Conservation (phyloP, 2,797 vertebrate genomes). For the Micrastur ruficollis region DNA sequence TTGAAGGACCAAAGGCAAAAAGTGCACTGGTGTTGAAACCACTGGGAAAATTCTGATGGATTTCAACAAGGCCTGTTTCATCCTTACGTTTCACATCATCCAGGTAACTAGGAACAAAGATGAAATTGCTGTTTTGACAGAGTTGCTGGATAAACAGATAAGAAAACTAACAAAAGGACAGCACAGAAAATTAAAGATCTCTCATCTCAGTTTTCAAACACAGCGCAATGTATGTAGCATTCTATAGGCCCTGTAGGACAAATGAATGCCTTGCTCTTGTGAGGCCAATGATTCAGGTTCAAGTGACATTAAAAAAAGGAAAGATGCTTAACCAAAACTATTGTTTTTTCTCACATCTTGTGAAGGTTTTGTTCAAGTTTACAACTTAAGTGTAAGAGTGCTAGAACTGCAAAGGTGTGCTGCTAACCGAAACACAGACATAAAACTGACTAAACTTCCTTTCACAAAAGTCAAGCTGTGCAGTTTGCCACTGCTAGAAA, state of each 20-base stretch:
- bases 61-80: not conserved
- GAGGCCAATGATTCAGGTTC: not conserved
- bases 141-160: not conserved
- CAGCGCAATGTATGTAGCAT: accelerated
- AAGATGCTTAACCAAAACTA: not conserved
- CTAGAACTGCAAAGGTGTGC: not conserved
- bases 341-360: not conserved
- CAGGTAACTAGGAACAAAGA: not conserved
- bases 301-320: not conserved
- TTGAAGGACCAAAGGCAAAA: not conserved
- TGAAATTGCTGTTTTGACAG: not conserved
- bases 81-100: not conserved
- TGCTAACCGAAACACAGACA: not conserved
- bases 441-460: not conserved
- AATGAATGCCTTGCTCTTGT: not conserved
- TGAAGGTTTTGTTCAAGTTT: not conserved
- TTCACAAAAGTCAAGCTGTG: not conserved
- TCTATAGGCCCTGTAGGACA: not conserved
- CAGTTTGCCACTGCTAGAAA: not conserved
- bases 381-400: not conserved
- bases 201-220: not conserved
- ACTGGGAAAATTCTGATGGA: not conserved
- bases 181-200: not conserved
- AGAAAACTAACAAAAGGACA: not conserved
- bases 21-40: not conserved